These are phyloP conservation scores for Ochotona curzoniae DNA, from an alignment of 2,113 vertebrate genomes.

Conservation along the genomic window DNA sequence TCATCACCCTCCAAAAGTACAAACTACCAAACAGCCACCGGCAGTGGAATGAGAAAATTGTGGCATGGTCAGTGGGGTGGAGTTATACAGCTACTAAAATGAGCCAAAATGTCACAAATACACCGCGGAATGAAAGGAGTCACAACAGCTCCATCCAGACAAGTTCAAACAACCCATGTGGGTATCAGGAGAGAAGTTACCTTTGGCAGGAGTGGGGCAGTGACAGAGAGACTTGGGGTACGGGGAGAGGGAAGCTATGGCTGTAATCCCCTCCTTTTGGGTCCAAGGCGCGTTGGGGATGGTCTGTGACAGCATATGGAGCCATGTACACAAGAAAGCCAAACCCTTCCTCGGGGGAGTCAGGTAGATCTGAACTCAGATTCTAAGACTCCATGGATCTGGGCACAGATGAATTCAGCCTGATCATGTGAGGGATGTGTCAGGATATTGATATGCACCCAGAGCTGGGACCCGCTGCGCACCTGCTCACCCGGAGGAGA, in stretches of 20 bases:
- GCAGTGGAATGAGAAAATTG: no score
- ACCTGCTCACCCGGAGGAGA: neutral
- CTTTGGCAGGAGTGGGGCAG: neutral
- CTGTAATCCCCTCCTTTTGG: neutral
- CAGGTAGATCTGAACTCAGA: no score
- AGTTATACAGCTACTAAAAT: fast-evolving
- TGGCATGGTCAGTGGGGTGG: neutral
- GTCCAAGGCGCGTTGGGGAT: no score
- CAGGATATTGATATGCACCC: fast-evolving
- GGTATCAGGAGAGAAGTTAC: neutral
- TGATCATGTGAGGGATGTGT: no score
- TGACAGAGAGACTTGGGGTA: fast-evolving
- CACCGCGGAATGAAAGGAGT: fast-evolving
- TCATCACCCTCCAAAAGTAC: no score
- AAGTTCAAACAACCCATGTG: neutral
- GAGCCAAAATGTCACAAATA: fast-evolving
- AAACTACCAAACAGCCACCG: neutral
- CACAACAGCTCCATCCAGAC: fast-evolving
- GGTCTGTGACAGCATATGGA: neutral
- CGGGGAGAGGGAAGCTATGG: no score
- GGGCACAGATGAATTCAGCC: neutral
- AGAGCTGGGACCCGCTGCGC: no score
- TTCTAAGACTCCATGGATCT: neutral
- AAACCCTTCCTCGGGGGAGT: neutral
- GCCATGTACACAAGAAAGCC: fast-evolving